Percentiles rank a stretch among this genome's conserved stretches.
phyloP scores from a whole-genome alignment of 1,140 invertebrate species.

The Ridgeia piscesae region DNA sequence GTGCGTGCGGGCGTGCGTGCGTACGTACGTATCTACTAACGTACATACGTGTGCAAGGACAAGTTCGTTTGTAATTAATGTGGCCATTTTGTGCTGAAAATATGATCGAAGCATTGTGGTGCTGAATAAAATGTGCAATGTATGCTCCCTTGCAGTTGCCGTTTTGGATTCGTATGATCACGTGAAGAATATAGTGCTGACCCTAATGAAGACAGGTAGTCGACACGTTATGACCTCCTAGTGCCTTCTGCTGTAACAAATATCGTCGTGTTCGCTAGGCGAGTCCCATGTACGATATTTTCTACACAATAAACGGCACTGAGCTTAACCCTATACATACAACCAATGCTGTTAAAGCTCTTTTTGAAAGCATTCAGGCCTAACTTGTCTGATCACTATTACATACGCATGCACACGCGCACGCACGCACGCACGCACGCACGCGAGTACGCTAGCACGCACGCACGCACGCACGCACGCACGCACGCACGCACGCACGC shows the following conservation, averaged over 20 bases:
- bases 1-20: background rate
- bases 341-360: too few relatives aligned
- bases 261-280: background rate
- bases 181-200: background rate
- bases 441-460: too few relatives aligned
- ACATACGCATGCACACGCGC: too few relatives aligned
- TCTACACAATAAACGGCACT: too few relatives aligned
- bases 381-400: too few relatives aligned
- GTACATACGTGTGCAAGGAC: too few relatives aligned
- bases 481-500: too few relatives aligned
- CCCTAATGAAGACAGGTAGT: background rate
- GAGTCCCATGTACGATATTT: background rate
- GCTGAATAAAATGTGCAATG: background rate
- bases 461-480: too few relatives aligned
- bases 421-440: too few relatives aligned
- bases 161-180: background rate
- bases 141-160: background rate
- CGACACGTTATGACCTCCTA: background rate
- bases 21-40: background rate
- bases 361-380: too few relatives aligned
- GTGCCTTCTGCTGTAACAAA: background rate
- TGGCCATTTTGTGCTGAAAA: background rate
- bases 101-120: background rate
- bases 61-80: too few relatives aligned
- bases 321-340: too few relatives aligned